Conservation (phyloP, 2,888 invertebrate genomes). For the Melieria crassipennis region DNA sequence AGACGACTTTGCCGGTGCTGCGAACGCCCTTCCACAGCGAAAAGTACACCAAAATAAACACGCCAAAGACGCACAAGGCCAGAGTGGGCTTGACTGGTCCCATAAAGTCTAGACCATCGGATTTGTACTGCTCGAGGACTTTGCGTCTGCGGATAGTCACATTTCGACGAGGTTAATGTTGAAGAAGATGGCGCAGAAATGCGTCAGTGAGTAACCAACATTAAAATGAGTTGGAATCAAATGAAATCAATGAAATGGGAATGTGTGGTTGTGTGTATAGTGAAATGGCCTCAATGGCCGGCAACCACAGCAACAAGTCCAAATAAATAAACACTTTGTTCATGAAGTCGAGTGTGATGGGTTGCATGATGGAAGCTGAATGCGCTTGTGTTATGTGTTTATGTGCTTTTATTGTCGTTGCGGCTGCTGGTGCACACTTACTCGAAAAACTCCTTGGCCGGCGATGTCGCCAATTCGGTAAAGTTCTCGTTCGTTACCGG, state of each 20-base stretch:
- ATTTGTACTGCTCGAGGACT: constrained; percentile 84
- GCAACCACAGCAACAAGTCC: neutral
- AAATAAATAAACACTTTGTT: neutral
- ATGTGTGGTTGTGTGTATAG: neutral
- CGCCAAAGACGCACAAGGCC: constrained; percentile 88
- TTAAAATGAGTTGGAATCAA: neutral
- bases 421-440: constrained; percentile 66
- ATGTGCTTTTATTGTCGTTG: neutral
- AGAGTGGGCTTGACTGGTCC: constrained; percentile 90
- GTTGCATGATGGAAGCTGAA: neutral
- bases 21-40: constrained; percentile 95
- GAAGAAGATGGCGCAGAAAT: neutral
- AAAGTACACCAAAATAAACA: constrained; percentile 94
- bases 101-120: constrained; percentile 85
- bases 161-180: neutral
- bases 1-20: constrained; percentile 94
- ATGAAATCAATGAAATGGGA: neutral
- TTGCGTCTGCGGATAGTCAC: constrained; percentile 72
- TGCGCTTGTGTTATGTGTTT: constrained; percentile 3
- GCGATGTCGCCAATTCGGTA: constrained; percentile 73
- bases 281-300: neutral
- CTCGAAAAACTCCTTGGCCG: constrained; percentile 91
- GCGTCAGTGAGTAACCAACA: neutral
- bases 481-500: constrained; percentile 71
- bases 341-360: neutral